These are phyloP conservation scores for Oedothorax gibbosus DNA, from an alignment of 1,140 invertebrate genomes.

Conservation along the genomic window DNA sequence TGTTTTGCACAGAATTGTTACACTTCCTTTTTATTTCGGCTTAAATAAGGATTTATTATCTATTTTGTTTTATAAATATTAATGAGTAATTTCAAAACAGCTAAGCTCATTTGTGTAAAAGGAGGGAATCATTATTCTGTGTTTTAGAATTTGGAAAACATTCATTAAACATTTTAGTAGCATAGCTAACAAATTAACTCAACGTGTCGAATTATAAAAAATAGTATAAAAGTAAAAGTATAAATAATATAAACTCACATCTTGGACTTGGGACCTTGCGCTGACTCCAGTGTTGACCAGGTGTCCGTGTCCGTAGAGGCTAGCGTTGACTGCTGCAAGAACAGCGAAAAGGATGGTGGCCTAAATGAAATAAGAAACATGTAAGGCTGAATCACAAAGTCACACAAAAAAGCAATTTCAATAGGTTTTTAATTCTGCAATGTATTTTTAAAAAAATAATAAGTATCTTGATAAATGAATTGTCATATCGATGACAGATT, in stretches of 20 bases:
- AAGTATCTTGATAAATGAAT: background rate
- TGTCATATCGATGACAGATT: too few relatives aligned
- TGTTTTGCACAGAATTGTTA: too few relatives aligned
- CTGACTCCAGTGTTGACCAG: constrained; percentile 25
- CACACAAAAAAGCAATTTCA: background rate
- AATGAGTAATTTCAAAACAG: too few relatives aligned
- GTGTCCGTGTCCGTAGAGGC: background rate
- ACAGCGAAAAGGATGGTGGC: constrained; percentile 4
- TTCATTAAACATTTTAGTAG: background rate
- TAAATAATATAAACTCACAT: constrained; percentile 16
- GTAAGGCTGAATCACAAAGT: background rate
- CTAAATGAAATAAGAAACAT: constrained; percentile 1
- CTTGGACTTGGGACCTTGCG: constrained; percentile 13
- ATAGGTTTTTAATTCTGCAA: background rate
- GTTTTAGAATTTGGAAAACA: background rate
- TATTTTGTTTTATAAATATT: too few relatives aligned
- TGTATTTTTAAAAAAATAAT: background rate
- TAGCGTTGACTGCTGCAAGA: constrained; percentile 8
- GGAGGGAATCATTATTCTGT: background rate
- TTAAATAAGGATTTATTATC: too few relatives aligned
- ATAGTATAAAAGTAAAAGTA: background rate
- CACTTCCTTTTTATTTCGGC: too few relatives aligned
- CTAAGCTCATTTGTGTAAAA: background rate
- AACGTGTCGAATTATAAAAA: background rate
- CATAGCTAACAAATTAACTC: background rate